A percentile compares a stretch with the other conserved stretches of the same genome.
phyloP scores from a whole-genome alignment of 2,113 vertebrate genomes.

The Neogale vison region DNA sequence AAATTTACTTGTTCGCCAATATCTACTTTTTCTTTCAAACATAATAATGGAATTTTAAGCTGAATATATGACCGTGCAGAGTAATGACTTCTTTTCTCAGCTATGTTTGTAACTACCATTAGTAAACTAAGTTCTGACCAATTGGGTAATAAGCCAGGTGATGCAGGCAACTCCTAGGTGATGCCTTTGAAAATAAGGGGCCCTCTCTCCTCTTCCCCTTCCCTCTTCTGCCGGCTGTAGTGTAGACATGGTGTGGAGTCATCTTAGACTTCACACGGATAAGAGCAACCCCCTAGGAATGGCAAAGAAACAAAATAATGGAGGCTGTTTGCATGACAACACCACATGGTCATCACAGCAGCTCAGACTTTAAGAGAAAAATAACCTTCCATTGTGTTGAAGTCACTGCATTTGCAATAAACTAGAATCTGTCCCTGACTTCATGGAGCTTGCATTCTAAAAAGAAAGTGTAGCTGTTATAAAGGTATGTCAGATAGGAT shows the following conservation, averaged over 20 bases:
- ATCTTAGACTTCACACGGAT: background rate
- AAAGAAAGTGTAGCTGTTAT: background rate
- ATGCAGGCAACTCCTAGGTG: background rate
- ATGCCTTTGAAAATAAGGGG: background rate
- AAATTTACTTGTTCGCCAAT: background rate
- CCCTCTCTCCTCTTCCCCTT: background rate
- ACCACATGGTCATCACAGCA: background rate
- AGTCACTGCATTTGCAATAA: background rate
- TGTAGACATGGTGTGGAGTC: background rate
- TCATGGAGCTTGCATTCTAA: background rate
- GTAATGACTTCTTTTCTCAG: background rate
- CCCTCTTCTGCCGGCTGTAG: background rate
- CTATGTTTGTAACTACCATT: background rate
- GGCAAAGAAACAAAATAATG: background rate
- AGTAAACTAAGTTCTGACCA: background rate
- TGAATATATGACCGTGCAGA: background rate
- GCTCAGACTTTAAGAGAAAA: background rate
- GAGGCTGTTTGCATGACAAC: rapidly evolving
- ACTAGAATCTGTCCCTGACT: background rate
- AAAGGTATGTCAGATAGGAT: background rate
- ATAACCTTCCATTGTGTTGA: background rate
- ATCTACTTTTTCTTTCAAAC: background rate
- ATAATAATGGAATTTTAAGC: background rate
- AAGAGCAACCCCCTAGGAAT: background rate
- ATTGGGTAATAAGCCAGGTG: background rate